Percentiles rank a stretch among this genome's conserved stretches.
Conservation (phyloP, 2,113 vertebrate species). For the Semnornis frantzii region DNA sequence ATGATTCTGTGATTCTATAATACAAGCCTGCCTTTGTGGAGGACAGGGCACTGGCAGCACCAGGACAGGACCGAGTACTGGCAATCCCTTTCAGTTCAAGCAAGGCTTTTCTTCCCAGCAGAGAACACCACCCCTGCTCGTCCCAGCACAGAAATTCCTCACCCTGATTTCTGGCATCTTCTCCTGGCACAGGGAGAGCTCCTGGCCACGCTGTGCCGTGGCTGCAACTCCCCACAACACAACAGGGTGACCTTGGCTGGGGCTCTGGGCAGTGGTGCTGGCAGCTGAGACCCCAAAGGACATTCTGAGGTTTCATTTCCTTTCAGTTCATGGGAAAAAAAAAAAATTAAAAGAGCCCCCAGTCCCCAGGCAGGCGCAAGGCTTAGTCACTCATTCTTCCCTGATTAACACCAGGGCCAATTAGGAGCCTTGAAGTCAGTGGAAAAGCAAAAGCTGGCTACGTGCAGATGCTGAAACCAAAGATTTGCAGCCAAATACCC, state of each 20-base stretch:
- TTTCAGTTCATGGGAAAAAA: constrained; percentile 49
- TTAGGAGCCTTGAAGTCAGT: neutral
- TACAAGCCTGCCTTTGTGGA: too few species aligned
- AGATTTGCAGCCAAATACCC: neutral
- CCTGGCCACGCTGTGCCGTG: neutral
- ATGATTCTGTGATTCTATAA: too few species aligned
- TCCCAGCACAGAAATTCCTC: neutral
- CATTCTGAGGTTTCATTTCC: constrained; percentile 51
- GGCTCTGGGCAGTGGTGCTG: neutral
- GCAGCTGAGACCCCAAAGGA: constrained; percentile 29
- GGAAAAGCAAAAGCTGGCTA: constrained; percentile 45
- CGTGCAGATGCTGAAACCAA: neutral
- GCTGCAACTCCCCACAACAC: neutral
- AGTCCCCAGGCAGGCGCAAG: neutral
- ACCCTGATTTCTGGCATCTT: neutral
- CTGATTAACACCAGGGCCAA: constrained; percentile 22
- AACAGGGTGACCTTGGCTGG: neutral
- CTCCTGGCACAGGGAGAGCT: neutral
- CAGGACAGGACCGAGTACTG: too few species aligned
- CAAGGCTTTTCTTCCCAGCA: neutral
- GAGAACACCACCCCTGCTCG: neutral
- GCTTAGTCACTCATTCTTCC: constrained; percentile 55
- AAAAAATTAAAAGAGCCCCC: neutral
- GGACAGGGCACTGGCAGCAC: neutral
- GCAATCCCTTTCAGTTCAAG: neutral